Evolutionary conservation across 2,113 vertebrate genomes (phyloP), one percentile per base, ranked within the genome.

Genomic region (Donacobius atricapilla): DNA sequence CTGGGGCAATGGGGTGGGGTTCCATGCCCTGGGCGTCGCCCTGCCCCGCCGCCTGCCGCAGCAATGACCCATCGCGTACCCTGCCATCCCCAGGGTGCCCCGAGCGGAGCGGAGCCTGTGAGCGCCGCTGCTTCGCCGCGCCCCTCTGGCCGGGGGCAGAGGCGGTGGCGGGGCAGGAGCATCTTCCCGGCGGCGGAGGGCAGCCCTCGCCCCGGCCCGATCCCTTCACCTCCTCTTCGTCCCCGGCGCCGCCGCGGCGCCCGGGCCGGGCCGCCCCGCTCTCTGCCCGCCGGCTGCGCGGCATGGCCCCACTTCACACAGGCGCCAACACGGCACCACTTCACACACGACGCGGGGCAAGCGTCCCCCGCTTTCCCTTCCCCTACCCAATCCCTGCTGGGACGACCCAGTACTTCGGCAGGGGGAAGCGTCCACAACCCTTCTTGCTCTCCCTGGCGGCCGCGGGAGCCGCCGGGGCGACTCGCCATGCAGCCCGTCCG

Each of bases 221-320:
- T 4, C 3, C 18, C 21, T 28, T 7, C 23, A 0, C 24, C 15
- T 6, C 12, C 24, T 24, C 15, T 15, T 21, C 1, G 2, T 5
- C 33, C 18, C 10, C 30, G 6, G 5, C 39, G 17, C 16, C 18
- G 11, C 40, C 7, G 7, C 25, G 0, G 20, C 15, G 45, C 35
- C 56, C 35, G 24, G 6, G 14, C 65, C 27, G 6, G 8, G 6
- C 31, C 7, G 6, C 14, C 10, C 12, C 15, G 23, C 50, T 76
- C 4, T 11, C 33, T 51, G 73, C 50, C 60, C 22, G 33, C 28
- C 24, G 28, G 24, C 53, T 45, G 37, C 30, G 6, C 13, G 6
- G n/a, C 9, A 20, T 4, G 6, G 25, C 31, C 12, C 9, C 21
- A 2, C 22, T 58, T n/a, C 56, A 11, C 56, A 35, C 56, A n/a